Evolutionary conservation across 2,888 invertebrate species (phyloP).

Genomic region (Rhabditoides inermis): DNA sequence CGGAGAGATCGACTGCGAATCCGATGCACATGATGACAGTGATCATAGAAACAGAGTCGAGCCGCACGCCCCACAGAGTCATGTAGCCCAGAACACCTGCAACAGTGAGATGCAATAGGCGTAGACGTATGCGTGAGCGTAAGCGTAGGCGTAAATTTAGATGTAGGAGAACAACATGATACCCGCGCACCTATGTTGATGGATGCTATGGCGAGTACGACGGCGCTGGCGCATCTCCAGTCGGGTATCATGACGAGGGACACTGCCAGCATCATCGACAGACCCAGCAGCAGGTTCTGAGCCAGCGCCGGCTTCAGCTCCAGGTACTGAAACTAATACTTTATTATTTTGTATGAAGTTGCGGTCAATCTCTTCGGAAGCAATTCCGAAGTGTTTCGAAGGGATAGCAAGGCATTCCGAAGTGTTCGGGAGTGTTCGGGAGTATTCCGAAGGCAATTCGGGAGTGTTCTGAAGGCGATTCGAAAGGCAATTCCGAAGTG

Average conservation of each 20-base stretch:
- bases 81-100: slow-evolving; percentile 48
- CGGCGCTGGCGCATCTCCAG: slow-evolving; percentile 79
- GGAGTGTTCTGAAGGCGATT: no score
- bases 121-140: background rate
- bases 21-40: slow-evolving; percentile 89
- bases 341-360: background rate
- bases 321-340: slow-evolving; percentile 32
- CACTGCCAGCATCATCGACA: slow-evolving; percentile 82
- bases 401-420: no score
- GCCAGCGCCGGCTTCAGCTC: slow-evolving; percentile 48
- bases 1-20: slow-evolving; percentile 67
- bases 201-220: slow-evolving; percentile 77
- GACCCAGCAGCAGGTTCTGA: slow-evolving; percentile 74
- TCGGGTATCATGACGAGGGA: slow-evolving; percentile 88
- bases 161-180: background rate
- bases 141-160: background rate
- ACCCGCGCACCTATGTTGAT: slow-evolving; percentile 40
- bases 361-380: background rate
- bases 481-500: no score
- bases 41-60: slow-evolving; percentile 78
- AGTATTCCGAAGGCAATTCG: no score
- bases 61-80: slow-evolving; percentile 61
- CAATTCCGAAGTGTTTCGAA: no score
- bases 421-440: background rate
- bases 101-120: background rate